Base-by-base conservation (phyloP, 1,140 invertebrate genomes). In the Penaeus vannamei region DNA sequence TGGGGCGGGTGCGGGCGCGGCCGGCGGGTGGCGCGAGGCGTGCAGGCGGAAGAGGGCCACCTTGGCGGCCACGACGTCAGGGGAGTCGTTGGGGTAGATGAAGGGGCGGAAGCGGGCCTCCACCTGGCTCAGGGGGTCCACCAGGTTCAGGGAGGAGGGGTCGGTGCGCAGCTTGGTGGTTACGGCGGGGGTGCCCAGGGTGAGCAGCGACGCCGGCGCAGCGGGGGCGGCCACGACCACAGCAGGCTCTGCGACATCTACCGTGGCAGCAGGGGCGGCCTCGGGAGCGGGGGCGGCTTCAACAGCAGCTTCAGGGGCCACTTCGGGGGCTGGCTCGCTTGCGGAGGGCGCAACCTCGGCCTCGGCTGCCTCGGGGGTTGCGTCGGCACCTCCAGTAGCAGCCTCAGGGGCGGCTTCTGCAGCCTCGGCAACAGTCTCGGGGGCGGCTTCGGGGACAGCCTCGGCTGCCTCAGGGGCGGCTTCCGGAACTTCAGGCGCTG, bases 21-120 rank as follows among this genome's bases (percentile, higher is more conserved):
- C 10, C 53, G 14, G 12, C 10, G 53, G 53, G 53, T 53, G 53
- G 53, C 53, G 53, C 12, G 53, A 12, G 42, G 72, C 72, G 26
- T 76, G 72, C 29, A 76, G 29, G 72, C 72, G 72, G 72, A 76
- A 76, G 22, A 76, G 72, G 19, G 22, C 72, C 19, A 76, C 42
- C 42, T 76, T 76, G 26, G 72, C 72, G 26, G 72, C 72, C 4
- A 76, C 72, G 72, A 76, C 72, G 26, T 76, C 72, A 3, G 72
- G 72, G 22, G 72, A 29, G 72, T 76, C 72, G 22, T 76, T 76
- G 22, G 29, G 72, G 72, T 76, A 76, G 72, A 76, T 76, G 72
- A 76, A 76, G 19, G 19, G n/a, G 26, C 72, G 72, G 72, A 32
- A 76, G 29, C 72, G 29, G 72, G 72, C 12, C 29, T 76, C 72